These are phyloP conservation scores for Harmothoe impar DNA, from an alignment of 2,888 invertebrate genomes.

Conservation along the genomic window DNA sequence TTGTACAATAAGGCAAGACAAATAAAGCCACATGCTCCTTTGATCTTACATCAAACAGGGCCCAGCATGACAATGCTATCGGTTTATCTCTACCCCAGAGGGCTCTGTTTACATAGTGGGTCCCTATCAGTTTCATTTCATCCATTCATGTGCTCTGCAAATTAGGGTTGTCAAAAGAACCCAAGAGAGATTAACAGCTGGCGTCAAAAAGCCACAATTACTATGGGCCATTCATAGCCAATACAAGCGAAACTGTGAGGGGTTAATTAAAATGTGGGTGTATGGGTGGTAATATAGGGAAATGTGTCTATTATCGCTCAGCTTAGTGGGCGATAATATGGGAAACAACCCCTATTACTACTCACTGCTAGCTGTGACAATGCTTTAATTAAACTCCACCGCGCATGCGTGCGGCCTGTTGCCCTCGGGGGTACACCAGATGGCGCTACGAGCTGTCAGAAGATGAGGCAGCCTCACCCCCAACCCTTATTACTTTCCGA, in stretches of 20 bases:
- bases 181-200: not conserved
- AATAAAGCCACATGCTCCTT: no score
- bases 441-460: not conserved
- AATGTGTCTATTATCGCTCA: not conserved
- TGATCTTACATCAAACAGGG: not conserved
- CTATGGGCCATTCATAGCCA: constrained; percentile 6
- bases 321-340: constrained; percentile 7
- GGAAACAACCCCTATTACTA: not conserved
- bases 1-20: no score
- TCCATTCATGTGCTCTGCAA: not conserved
- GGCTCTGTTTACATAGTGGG: not conserved
- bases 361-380: not conserved
- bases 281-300: not conserved
- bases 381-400: constrained; percentile 13
- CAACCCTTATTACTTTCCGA: not conserved
- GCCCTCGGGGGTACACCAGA: not conserved
- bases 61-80: not conserved
- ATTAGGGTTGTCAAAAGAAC: no score
- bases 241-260: not conserved
- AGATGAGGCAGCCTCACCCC: not conserved
- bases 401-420: not conserved
- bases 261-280: not conserved
- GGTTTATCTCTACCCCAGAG: not conserved
- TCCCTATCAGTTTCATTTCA: not conserved
- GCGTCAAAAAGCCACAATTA: not conserved